A percentile compares a stretch with the other conserved stretches of the same genome.
Conservation (phyloP, 2,113 vertebrate genomes). For the Rhabdornis inornatus region DNA sequence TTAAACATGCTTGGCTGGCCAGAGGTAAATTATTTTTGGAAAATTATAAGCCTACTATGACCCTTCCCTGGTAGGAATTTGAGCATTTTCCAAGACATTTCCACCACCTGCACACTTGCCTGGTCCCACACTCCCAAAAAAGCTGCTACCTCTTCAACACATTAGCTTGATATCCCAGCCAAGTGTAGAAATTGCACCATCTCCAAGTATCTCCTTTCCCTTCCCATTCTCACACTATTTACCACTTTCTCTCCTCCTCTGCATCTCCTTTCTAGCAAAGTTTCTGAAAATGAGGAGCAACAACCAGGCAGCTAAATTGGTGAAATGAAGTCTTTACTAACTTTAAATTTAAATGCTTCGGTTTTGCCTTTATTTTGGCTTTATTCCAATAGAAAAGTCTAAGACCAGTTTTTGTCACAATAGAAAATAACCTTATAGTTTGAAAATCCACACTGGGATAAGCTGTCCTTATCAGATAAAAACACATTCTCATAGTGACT, state of each 20-base stretch:
- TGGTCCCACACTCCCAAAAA: neutral
- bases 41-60: neutral
- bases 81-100: neutral
- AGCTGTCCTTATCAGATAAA: neutral
- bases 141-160: neutral
- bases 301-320: neutral
- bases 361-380: neutral
- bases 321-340: neutral
- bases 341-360: neutral
- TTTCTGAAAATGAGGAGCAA: neutral
- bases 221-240: neutral
- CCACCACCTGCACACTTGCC: neutral
- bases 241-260: neutral
- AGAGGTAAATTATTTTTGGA: neutral
- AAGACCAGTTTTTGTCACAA: neutral
- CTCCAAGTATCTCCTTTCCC: neutral
- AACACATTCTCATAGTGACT: neutral
- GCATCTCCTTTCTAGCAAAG: neutral
- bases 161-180: neutral
- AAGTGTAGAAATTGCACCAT: neutral
- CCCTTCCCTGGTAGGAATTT: neutral
- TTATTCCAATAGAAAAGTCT: neutral
- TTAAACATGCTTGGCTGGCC: neutral
- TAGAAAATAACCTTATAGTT: neutral
- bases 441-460: neutral